Percentiles rank a stretch among this genome's conserved stretches.
Evolutionary conservation across 2,888 invertebrate genomes (phyloP).

Genomic region (Allacma fusca): DNA sequence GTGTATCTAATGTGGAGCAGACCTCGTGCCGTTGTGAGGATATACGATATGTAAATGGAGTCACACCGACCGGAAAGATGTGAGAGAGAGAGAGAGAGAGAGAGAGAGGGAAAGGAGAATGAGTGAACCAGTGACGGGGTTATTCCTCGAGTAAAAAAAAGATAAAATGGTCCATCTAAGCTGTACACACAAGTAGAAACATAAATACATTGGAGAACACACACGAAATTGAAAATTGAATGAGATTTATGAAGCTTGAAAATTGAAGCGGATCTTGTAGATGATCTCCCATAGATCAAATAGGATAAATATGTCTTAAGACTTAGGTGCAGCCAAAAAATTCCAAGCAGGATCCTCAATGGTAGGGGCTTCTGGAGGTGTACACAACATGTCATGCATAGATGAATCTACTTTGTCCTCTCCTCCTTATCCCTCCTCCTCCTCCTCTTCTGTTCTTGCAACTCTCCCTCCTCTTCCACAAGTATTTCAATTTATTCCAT

Average conservation of each 20-base stretch:
- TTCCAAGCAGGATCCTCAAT: neutral
- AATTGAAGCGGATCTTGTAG: slow-evolving; percentile 37
- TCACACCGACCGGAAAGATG: slow-evolving; percentile 1
- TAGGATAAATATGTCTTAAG: slow-evolving; percentile 39
- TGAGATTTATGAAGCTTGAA: slow-evolving; percentile 41
- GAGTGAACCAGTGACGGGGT: slow-evolving; percentile 10
- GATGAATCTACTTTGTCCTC: too few species aligned
- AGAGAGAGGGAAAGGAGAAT: slow-evolving; percentile 18
- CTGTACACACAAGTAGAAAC: slow-evolving; percentile 28
- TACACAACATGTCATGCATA: too few species aligned
- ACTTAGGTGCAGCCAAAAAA: slow-evolving; percentile 26
- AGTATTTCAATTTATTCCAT: too few species aligned
- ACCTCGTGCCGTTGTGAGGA: too few species aligned
- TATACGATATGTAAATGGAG: too few species aligned
- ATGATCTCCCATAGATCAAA: slow-evolving; percentile 42
- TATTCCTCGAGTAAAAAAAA: neutral
- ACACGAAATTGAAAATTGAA: slow-evolving; percentile 41
- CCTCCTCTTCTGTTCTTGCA: neutral
- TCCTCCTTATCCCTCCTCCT: neutral
- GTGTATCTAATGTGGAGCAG: too few species aligned
- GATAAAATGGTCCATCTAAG: slow-evolving; percentile 4
- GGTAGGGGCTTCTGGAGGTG: too few species aligned
- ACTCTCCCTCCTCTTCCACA: neutral
- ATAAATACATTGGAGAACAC: slow-evolving; percentile 25
- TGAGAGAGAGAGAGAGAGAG: neutral